A percentile compares a stretch with the other conserved stretches of the same genome.
These are phyloP conservation scores for Lasius platythorax DNA, from an alignment of 2,888 invertebrate species.

Conservation along the genomic window DNA sequence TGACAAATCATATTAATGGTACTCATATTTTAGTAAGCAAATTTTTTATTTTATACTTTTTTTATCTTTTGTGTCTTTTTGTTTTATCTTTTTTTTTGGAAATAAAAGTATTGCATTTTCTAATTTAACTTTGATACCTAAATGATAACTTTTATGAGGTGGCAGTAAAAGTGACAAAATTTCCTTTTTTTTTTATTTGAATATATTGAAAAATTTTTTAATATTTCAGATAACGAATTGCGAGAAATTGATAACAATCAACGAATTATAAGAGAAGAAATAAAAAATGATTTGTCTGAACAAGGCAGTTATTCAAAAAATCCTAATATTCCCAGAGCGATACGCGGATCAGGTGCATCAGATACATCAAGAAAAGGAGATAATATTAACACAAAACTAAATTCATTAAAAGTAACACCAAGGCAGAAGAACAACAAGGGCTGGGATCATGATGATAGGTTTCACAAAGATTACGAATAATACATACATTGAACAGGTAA, in stretches of 20 bases:
- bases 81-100: neutral
- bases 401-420: slow-evolving; percentile 52
- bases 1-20: neutral
- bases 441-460: slow-evolving; percentile 79
- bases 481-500: neutral
- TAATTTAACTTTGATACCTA: neutral
- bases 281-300: neutral
- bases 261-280: slow-evolving; percentile 22
- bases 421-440: slow-evolving; percentile 72
- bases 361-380: slow-evolving; percentile 60
- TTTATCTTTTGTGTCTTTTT: neutral
- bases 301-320: neutral
- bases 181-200: neutral
- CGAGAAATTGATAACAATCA: slow-evolving; percentile 11
- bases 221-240: slow-evolving; percentile 28
- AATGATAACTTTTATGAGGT: neutral
- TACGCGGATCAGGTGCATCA: slow-evolving; percentile 78
- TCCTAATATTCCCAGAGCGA: slow-evolving; percentile 72
- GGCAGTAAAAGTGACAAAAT: neutral
- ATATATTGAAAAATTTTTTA: neutral
- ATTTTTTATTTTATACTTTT: neutral
- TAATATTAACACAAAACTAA: slow-evolving; percentile 62
- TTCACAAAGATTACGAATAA: slow-evolving; percentile 76
- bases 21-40: neutral
- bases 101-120: neutral